Evolutionary conservation across 2,888 invertebrate genomes (phyloP).

Genomic region (Athalia rosae): DNA sequence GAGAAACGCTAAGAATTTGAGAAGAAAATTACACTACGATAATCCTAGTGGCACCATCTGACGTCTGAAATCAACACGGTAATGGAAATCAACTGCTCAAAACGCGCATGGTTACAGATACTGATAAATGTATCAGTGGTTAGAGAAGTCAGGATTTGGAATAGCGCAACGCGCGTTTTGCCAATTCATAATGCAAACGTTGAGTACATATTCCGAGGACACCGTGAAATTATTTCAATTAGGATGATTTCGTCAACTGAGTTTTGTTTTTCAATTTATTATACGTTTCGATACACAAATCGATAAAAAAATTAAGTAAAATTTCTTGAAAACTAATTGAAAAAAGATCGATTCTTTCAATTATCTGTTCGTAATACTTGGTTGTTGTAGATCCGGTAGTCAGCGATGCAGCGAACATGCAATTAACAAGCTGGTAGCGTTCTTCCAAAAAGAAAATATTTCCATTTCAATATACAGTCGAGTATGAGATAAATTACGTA

Average conservation of each 20-base stretch:
- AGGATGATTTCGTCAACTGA: not conserved
- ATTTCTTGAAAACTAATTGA: not conserved
- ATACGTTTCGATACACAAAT: constrained; percentile 39
- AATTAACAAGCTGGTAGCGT: constrained; percentile 41
- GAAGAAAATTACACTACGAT: not conserved
- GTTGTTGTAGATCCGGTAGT: constrained; percentile 24
- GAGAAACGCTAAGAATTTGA: not conserved
- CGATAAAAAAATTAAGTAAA: constrained; percentile 10
- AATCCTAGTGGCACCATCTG: not conserved
- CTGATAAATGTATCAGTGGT: not conserved
- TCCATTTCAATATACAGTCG: constrained; percentile 10
- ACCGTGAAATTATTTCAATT: not conserved
- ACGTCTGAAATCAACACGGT: not conserved
- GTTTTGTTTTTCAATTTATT: constrained; percentile 32
- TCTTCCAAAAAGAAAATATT: constrained; percentile 36
- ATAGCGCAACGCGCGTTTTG: not conserved
- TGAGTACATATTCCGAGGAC: not conserved
- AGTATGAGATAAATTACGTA: not conserved
- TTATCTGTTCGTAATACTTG: constrained; percentile 22
- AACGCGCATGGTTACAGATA: not conserved
- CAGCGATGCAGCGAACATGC: constrained; percentile 11
- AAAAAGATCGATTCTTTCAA: not conserved
- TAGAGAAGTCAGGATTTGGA: no score
- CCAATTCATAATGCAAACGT: no score
- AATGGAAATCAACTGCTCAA: not conserved